Conservation (phyloP, 2,888 invertebrate genomes). For the Adineta ricciae region DNA sequence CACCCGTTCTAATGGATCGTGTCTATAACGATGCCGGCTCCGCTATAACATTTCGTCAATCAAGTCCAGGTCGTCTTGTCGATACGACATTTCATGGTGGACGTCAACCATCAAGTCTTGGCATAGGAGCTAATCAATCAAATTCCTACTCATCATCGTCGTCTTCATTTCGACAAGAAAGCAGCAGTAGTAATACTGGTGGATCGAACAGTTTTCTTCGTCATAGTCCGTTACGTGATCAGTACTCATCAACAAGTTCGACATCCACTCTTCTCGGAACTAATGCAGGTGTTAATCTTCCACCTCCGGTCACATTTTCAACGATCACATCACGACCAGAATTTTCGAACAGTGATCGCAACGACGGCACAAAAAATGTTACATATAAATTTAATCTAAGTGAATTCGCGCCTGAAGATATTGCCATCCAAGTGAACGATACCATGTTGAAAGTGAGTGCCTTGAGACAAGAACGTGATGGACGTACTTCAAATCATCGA, state of each 20-base stretch:
- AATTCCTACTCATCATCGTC: neutral
- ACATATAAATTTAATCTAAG: slow-evolving; percentile 33
- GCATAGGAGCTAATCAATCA: neutral
- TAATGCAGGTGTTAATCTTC: neutral
- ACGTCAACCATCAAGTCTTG: neutral
- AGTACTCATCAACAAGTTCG: neutral
- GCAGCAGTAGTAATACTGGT: neutral
- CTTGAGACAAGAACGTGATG: slow-evolving; percentile 29
- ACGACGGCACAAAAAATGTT: slow-evolving; percentile 15
- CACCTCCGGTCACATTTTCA: neutral
- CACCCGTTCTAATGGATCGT: slow-evolving; percentile 29
- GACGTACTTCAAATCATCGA: slow-evolving; percentile 17
- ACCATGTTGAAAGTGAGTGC: slow-evolving; percentile 32
- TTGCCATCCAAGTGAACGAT: slow-evolving; percentile 31
- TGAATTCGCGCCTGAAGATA: slow-evolving; percentile 32
- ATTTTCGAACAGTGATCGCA: neutral
- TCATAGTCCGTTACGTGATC: neutral
- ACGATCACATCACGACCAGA: slow-evolving; percentile 1
- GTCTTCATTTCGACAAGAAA: neutral
- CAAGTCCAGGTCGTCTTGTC: slow-evolving; percentile 22
- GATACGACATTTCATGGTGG: slow-evolving; percentile 1
- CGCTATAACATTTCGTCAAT: neutral
- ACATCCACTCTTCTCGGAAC: neutral
- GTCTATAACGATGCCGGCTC: neutral
- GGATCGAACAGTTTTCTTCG: neutral